Conservation (phyloP, 1,140 invertebrate species). For the Lepeophtheirus salmonis region DNA sequence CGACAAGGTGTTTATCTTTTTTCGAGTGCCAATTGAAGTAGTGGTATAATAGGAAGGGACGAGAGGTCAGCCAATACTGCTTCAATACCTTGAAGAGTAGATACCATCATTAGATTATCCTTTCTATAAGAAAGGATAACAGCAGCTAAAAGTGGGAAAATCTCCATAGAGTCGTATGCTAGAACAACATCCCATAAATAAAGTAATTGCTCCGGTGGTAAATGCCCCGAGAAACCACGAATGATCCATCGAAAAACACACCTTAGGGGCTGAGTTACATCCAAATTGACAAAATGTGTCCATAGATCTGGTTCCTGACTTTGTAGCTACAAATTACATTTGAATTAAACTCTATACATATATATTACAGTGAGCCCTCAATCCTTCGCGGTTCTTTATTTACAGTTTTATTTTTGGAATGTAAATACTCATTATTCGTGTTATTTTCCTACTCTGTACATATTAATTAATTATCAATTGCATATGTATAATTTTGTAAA, state of each 20-base stretch:
- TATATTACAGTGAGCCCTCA: no score
- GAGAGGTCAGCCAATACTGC: constrained; percentile 73
- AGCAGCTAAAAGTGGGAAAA: constrained; percentile 63
- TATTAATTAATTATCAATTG: no score
- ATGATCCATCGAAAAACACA: constrained; percentile 91
- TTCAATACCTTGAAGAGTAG: constrained; percentile 37
- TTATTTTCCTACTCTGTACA: no score
- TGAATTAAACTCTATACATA: no score
- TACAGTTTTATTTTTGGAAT: no score
- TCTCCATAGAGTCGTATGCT: constrained; percentile 73
- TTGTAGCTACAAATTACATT: constrained; percentile 11
- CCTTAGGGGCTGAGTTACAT: constrained; percentile 40
- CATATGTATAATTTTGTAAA: no score
- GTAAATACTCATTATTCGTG: no score
- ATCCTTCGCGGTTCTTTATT: no score
- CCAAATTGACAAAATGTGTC: constrained; percentile 12
- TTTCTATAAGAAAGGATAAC: constrained; percentile 76
- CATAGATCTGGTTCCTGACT: constrained; percentile 17
- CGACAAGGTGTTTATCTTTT: no score
- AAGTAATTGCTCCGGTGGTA: constrained; percentile 73
- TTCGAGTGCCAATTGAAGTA: constrained; percentile 47
- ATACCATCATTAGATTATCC: constrained; percentile 74
- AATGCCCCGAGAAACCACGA: constrained; percentile 75
- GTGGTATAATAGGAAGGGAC: constrained; percentile 64
- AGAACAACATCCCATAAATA: constrained; percentile 78